Conservation (phyloP, 2,113 vertebrate species). For the Ailuropoda melanoleuca region DNA sequence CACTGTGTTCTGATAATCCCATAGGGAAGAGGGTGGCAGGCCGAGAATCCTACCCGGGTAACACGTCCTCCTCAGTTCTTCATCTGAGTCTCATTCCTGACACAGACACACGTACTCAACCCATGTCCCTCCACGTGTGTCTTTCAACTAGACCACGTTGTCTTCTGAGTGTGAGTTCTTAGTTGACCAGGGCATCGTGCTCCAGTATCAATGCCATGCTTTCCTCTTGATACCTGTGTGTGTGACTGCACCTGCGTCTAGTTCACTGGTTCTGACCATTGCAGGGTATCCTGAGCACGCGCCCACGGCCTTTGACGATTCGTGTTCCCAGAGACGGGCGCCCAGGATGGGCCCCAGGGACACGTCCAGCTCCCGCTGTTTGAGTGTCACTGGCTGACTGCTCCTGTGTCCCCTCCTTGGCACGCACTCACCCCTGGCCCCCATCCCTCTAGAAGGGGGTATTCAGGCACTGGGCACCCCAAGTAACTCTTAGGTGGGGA, state of each 20-base stretch:
- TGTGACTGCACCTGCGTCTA: too few relatives aligned
- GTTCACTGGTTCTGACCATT: neutral
- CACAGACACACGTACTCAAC: neutral
- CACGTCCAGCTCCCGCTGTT: neutral
- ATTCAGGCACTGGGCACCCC: neutral
- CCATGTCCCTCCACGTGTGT: neutral
- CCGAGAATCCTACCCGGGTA: neutral
- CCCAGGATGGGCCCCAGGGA: neutral
- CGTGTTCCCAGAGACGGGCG: neutral
- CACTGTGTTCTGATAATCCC: too few relatives aligned
- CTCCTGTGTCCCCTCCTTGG: neutral
- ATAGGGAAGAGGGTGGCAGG: neutral
- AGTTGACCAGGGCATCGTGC: neutral
- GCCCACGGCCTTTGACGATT: neutral
- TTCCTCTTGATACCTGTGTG: neutral
- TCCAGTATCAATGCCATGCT: neutral
- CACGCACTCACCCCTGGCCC: neutral
- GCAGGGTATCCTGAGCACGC: neutral
- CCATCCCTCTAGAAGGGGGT: neutral
- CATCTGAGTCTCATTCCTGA: too few relatives aligned
- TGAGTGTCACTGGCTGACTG: neutral
- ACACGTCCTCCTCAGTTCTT: neutral
- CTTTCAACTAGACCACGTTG: neutral
- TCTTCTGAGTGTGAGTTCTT: neutral
- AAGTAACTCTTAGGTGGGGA: neutral